phyloP scores from a whole-genome alignment of 2,113 vertebrate genomes.

The Athene noctua region DNA sequence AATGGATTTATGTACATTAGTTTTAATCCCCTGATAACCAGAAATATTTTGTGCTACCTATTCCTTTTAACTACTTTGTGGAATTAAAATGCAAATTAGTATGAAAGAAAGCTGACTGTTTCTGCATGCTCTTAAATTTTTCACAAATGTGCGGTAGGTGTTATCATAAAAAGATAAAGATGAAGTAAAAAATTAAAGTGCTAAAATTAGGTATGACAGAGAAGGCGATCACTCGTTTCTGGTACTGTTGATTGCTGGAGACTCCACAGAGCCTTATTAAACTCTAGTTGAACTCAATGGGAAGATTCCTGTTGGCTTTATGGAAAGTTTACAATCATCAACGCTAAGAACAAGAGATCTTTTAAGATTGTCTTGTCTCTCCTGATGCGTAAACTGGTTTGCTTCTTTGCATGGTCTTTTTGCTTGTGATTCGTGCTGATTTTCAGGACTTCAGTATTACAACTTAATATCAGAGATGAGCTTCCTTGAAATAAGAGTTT shows the following conservation, averaged over 20 bases:
- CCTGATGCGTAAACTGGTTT: background rate
- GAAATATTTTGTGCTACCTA: background rate
- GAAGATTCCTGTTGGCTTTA: background rate
- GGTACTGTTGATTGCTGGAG: background rate
- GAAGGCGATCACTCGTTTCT: background rate
- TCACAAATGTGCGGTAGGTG: background rate
- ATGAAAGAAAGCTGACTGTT: background rate
- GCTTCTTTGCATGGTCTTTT: background rate
- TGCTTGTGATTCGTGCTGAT: background rate
- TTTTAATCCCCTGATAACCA: background rate
- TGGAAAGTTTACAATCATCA: background rate
- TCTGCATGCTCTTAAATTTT: background rate
- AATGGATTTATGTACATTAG: background rate
- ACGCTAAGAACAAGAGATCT: background rate
- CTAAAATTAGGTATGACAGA: background rate
- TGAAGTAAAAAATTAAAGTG: background rate
- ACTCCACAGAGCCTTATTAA: background rate
- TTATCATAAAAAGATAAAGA: background rate
- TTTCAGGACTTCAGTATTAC: background rate
- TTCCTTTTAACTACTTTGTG: background rate
- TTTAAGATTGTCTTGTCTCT: background rate
- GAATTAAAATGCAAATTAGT: background rate
- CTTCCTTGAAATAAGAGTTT: background rate
- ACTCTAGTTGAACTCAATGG: accelerated
- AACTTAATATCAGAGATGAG: background rate